Conservation (phyloP, 92 coral and sea anemone genomes). For the Blastomussa wellsi region DNA sequence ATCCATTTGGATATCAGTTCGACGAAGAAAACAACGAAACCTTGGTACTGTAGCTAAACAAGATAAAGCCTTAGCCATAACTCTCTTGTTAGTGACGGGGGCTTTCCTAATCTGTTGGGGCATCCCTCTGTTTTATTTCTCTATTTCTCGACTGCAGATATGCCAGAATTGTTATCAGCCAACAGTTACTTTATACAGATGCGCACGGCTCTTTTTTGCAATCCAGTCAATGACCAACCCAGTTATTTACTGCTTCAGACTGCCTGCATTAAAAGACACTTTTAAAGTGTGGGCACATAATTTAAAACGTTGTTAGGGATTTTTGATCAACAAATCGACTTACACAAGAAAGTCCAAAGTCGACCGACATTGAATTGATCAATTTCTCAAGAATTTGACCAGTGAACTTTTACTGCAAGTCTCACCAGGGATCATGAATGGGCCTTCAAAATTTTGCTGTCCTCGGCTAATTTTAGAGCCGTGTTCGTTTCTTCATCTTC, state of each 20-base stretch:
- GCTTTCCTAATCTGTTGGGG: not conserved
- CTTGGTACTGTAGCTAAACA: not conserved
- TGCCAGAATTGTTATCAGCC: not conserved
- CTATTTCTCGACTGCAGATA: not conserved
- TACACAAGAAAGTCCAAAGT: too few species aligned
- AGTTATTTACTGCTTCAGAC: not conserved
- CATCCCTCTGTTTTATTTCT: not conserved
- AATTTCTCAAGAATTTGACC: too few species aligned
- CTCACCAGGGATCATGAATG: too few species aligned
- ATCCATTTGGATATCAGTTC: conserved; percentile 2
- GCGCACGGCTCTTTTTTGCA: not conserved
- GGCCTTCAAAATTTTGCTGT: too few species aligned
- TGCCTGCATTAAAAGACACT: not conserved
- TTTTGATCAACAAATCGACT: too few species aligned
- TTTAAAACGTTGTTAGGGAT: too few species aligned
- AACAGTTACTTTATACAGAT: not conserved
- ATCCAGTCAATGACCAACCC: conserved; percentile 9
- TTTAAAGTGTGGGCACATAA: not conserved
- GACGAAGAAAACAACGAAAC: not conserved
- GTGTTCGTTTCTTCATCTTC: too few species aligned
- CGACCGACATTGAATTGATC: too few species aligned
- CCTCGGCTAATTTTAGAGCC: too few species aligned
- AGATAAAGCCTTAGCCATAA: not conserved
- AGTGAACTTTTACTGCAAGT: too few species aligned
- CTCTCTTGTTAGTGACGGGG: conserved; percentile 8